Conservation (phyloP, 2,113 vertebrate species). For the Hippocampus barbouri region DNA sequence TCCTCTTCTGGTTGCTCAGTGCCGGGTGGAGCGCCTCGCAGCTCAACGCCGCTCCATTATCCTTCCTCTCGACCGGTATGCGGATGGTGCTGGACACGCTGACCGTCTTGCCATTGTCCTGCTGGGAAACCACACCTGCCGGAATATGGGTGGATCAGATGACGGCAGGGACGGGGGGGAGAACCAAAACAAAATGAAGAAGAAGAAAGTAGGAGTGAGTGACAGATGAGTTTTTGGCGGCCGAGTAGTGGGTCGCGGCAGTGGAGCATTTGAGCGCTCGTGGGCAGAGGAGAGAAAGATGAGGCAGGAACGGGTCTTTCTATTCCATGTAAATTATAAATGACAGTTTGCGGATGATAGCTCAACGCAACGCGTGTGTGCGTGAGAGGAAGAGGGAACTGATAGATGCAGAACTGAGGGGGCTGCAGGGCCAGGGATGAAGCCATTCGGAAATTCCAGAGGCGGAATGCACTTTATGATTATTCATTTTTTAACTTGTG, state of each 20-base stretch:
- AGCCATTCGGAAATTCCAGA: too few relatives aligned
- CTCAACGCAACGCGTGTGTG: conserved; percentile 28
- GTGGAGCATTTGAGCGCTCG: conserved; percentile 18
- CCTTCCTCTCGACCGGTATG: conserved; percentile 81
- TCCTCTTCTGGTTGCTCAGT: conserved; percentile 75
- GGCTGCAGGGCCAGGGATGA: background rate
- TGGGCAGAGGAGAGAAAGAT: conserved; percentile 21
- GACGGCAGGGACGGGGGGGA: conserved; percentile 5
- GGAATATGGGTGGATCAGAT: background rate
- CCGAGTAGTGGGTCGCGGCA: conserved; percentile 28
- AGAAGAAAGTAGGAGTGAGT: conserved; percentile 16
- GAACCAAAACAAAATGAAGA: background rate
- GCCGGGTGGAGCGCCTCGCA: conserved; percentile 83
- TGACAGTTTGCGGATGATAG: conserved; percentile 45
- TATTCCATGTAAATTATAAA: conserved; percentile 62
- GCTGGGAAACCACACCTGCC: conserved; percentile 79
- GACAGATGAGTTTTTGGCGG: conserved; percentile 37
- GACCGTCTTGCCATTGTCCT: conserved; percentile 82
- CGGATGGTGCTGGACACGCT: conserved; percentile 79
- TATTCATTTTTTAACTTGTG: too few relatives aligned
- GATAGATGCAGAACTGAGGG: conserved; percentile 48
- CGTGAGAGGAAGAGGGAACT: conserved; percentile 34
- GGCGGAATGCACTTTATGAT: too few relatives aligned
- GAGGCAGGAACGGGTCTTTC: conserved; percentile 54
- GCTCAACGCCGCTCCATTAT: conserved; percentile 81